Percentiles rank a stretch among this genome's conserved stretches.
Conservation (phyloP, 2,797 vertebrate species). For the Morus bassanus region DNA sequence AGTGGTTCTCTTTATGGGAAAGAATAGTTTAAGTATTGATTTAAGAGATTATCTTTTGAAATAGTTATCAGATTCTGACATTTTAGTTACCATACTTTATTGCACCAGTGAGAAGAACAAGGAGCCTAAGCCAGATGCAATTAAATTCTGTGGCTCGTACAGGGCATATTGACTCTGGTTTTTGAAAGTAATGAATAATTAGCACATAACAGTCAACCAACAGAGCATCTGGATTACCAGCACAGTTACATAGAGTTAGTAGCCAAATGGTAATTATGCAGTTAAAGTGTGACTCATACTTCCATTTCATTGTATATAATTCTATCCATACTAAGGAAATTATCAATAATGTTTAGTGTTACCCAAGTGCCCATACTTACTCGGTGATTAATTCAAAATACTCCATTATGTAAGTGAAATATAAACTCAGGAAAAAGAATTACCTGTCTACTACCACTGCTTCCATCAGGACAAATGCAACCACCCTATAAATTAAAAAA, state of each 20-base stretch:
- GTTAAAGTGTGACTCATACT: background rate
- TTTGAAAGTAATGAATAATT: background rate
- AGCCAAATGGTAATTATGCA: background rate
- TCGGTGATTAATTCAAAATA: background rate
- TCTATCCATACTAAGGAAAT: background rate
- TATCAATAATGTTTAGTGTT: background rate
- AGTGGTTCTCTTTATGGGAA: background rate
- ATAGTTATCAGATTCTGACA: background rate
- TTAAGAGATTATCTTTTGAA: background rate
- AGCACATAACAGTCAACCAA: background rate
- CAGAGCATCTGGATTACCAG: background rate
- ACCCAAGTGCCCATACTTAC: background rate
- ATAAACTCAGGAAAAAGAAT: background rate
- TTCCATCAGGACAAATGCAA: conserved; percentile 65
- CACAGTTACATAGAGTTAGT: background rate
- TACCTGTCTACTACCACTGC: conserved; percentile 52
- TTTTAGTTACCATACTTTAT: background rate
- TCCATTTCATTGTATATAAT: background rate
- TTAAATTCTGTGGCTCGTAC: background rate
- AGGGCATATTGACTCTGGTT: background rate
- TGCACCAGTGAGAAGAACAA: background rate
- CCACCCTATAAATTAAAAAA: conserved; percentile 20
- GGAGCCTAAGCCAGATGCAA: background rate
- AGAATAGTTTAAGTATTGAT: background rate
- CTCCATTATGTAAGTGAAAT: background rate